Evolutionary conservation across 2,797 vertebrate genomes (phyloP).

Genomic region (Urophycis tenuis): DNA sequence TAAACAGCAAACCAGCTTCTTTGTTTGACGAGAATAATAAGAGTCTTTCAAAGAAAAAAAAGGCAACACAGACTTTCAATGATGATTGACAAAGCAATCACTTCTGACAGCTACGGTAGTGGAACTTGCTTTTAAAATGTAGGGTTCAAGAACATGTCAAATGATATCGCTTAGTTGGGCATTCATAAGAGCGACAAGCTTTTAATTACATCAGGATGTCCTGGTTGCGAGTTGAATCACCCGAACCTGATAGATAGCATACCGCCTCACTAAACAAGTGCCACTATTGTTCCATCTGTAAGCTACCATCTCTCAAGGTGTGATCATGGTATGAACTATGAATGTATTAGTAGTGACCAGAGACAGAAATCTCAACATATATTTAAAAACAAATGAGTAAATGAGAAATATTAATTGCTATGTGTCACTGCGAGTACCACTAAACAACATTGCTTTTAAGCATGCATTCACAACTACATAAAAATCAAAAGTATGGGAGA

Average conservation of each 20-base stretch:
- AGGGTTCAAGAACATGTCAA: not conserved
- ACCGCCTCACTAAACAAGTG: not conserved
- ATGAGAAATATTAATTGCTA: not conserved
- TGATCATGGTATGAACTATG: not conserved
- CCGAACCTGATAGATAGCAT: not conserved
- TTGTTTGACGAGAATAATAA: not conserved
- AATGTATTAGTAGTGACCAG: not conserved
- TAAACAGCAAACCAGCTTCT: not conserved
- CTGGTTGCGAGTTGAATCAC: not conserved
- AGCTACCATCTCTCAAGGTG: not conserved
- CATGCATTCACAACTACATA: not conserved
- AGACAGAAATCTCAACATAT: not conserved
- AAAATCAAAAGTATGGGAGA: not conserved
- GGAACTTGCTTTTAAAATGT: not conserved
- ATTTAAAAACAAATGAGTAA: not conserved
- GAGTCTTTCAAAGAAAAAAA: not conserved
- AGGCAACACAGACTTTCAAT: not conserved
- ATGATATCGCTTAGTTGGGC: not conserved
- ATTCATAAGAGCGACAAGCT: not conserved
- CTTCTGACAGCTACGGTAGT: not conserved
- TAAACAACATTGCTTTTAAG: not conserved
- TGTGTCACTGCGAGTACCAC: not conserved
- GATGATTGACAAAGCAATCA: not conserved
- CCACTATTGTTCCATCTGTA: not conserved
- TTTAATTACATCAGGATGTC: not conserved